Evolutionary conservation across 2,888 invertebrate species (phyloP).

Genomic region (Leptarthrus brevirostris): DNA sequence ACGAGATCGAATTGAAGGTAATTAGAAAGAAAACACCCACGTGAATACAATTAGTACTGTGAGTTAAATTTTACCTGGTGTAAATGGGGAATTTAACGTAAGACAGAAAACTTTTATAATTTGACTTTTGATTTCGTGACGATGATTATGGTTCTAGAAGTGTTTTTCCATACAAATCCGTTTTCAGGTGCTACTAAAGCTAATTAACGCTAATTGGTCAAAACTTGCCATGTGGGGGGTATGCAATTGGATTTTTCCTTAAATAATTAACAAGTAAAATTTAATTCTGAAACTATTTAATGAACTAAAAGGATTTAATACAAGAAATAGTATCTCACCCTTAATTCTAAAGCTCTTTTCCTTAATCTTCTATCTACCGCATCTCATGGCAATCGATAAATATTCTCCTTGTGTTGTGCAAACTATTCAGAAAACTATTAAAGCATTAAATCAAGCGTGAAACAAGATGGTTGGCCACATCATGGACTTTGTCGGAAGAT

Average conservation of each 20-base stretch:
- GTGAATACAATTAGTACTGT: neutral
- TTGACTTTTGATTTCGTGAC: conserved; percentile 15
- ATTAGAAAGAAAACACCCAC: neutral
- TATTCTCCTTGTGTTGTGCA: conserved; percentile 6
- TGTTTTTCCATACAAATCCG: neutral
- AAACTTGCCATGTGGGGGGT: too few species aligned
- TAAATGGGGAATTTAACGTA: neutral
- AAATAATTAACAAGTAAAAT: too few species aligned
- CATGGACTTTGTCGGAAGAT: conserved; percentile 41
- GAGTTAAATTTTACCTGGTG: neutral
- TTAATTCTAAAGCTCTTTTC: too few species aligned
- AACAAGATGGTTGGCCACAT: conserved; percentile 49
- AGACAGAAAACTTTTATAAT: conserved; percentile 3
- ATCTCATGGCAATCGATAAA: conserved; percentile 2
- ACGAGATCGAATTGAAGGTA: conserved; percentile 30
- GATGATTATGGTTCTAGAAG: neutral
- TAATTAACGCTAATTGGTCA: too few species aligned
- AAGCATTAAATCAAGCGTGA: conserved; percentile 54
- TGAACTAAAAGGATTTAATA: too few species aligned
- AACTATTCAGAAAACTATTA: conserved; percentile 55
- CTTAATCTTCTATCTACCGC: neutral
- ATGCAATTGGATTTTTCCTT: too few species aligned
- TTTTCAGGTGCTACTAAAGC: too few species aligned
- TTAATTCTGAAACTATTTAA: too few species aligned
- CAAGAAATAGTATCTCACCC: too few species aligned